Evolutionary conservation across 2,888 invertebrate species (phyloP), one percentile per base, ranked within the genome.

Genomic region (Rhamnusium bicolor): DNA sequence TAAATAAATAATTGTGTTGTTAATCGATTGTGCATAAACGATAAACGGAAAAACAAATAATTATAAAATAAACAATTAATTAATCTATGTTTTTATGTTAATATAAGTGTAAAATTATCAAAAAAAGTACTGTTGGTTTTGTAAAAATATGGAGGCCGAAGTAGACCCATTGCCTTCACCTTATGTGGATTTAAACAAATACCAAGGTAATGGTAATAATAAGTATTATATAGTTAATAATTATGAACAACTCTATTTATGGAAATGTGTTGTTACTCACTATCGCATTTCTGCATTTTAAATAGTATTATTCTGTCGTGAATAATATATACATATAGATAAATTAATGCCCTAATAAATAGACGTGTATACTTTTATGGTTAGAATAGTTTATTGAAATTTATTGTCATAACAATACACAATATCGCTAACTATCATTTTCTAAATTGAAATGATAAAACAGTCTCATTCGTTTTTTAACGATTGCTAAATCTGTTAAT

Each of bases 131-230:
- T 6, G 54, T 69, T 29, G n/a, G 14, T 71, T 53, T 58, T 53
- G 54, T 32, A 53, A 60, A 60, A 66, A 70, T n/a, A 82, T 81
- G 81, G 80, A 80, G 61, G 75, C 80, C 19, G 73, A 78, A 32
- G 80, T 80, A 18, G 74, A 80, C 71, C 78, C 80, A 6, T 69
- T 81, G 49, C 79, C 79, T 27, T 75, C 78, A 29, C 79, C 81
- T 56, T 80, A 81, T 72, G 80, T 80, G 65, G 80, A 83, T 76
- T 76, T 75, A 69, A 76, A 78, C 69, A 82, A 83, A 79, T 80
- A 80, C 69, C 79, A 83, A 83, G 82, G 83, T 83, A 82, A n/a
- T n/a, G n/a, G n/a, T n/a, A n/a, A n/a, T n/a, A n/a, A 68, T 62
- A 18, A 51, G 18, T 53, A n/a, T 10, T 21, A 16, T 63, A 4